Percentiles rank a stretch among this genome's conserved stretches.
Evolutionary conservation across 1,140 invertebrate genomes (phyloP).

Genomic region (Drosophila eugracilis): DNA sequence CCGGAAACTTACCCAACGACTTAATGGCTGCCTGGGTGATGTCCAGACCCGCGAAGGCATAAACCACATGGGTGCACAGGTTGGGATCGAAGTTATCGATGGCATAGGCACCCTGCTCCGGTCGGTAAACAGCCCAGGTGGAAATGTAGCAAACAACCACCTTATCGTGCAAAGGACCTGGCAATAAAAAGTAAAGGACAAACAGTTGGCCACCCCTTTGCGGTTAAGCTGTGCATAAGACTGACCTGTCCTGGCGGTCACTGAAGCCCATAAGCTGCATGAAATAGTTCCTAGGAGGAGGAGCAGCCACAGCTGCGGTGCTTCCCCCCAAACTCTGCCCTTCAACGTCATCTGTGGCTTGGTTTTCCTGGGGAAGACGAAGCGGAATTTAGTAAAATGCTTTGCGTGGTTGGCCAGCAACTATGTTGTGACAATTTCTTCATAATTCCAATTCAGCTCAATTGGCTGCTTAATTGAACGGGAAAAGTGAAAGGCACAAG

Average conservation of each 20-base stretch:
- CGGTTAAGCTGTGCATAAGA: slow-evolving; percentile 10
- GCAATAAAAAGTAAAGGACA: neutral
- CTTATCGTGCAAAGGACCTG: slow-evolving; percentile 87
- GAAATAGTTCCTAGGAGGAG: slow-evolving; percentile 34
- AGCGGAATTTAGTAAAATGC: slow-evolving; percentile 48
- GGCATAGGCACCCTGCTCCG: slow-evolving; percentile 87
- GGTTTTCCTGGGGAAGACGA: slow-evolving; percentile 10
- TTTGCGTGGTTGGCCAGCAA: slow-evolving; percentile 34
- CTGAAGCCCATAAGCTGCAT: slow-evolving; percentile 70
- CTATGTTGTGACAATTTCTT: slow-evolving; percentile 32
- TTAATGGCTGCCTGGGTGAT: slow-evolving; percentile 88
- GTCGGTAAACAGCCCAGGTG: slow-evolving; percentile 91
- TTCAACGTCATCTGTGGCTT: slow-evolving; percentile 12
- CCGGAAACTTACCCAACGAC: slow-evolving; percentile 85
- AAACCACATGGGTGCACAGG: slow-evolving; percentile 95
- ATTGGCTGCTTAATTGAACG: slow-evolving; percentile 56
- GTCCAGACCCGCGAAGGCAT: slow-evolving; percentile 94
- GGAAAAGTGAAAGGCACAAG: slow-evolving; percentile 65
- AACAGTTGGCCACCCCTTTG: slow-evolving; percentile 45
- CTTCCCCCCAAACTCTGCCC: neutral
- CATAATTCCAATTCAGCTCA: slow-evolving; percentile 69
- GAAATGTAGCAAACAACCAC: slow-evolving; percentile 92
- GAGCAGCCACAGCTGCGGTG: slow-evolving; percentile 37
- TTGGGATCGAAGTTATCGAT: slow-evolving; percentile 90
- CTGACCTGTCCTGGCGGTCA: slow-evolving; percentile 66